Percentiles rank a stretch among this genome's conserved stretches.
Evolutionary conservation across 2,113 vertebrate species (phyloP).

Genomic region (Boulengeromyrus knoepffleri): DNA sequence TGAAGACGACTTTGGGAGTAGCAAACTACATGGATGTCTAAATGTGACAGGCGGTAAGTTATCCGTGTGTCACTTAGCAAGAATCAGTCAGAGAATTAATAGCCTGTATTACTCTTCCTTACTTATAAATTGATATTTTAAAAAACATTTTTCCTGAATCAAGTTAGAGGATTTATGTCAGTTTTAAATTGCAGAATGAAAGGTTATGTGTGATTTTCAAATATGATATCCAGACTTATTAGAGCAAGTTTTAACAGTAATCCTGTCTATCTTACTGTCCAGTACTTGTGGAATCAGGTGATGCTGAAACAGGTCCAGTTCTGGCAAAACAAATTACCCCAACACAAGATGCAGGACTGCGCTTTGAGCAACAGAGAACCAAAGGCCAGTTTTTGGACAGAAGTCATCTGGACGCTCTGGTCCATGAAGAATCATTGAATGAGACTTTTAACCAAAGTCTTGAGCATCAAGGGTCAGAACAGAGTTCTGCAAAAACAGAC

Average conservation of each 20-base stretch:
- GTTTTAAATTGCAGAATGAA: background rate
- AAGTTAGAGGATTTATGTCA: background rate
- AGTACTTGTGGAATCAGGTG: background rate
- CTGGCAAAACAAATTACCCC: background rate
- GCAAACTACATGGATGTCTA: background rate
- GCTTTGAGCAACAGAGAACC: background rate
- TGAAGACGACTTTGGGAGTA: background rate
- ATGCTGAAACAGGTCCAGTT: background rate
- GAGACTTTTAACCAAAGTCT: conserved; percentile 47
- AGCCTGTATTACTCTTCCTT: background rate
- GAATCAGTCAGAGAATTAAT: background rate
- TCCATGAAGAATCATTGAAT: background rate
- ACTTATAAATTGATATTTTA: background rate
- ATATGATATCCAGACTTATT: background rate
- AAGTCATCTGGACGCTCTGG: background rate
- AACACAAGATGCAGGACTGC: background rate
- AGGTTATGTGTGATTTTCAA: background rate
- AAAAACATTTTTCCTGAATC: background rate
- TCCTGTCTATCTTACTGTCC: background rate
- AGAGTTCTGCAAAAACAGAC: conserved; percentile 31
- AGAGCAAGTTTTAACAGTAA: background rate
- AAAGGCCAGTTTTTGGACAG: conserved; percentile 3
- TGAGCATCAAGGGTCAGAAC: conserved; percentile 42
- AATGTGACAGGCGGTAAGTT: background rate
- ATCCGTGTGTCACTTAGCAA: background rate